Percentiles rank a stretch among this genome's conserved stretches.
phyloP scores from a whole-genome alignment of 2,113 vertebrate species.

The Sprattus sprattus region DNA sequence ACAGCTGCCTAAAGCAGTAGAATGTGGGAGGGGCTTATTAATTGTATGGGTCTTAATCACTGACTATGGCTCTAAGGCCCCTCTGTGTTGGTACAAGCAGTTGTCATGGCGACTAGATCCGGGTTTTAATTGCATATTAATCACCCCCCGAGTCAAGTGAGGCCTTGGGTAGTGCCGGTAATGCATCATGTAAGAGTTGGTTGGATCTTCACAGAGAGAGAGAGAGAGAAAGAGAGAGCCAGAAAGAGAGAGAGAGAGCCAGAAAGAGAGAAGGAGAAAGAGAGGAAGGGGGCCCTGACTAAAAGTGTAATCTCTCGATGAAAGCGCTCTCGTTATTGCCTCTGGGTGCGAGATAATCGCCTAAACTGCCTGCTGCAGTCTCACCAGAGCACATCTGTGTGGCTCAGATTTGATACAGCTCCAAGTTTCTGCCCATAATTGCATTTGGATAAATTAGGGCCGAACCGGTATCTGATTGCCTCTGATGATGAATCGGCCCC shows the following conservation, averaged over 20 bases:
- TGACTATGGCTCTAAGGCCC: slow-evolving; percentile 51
- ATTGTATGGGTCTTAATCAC: slow-evolving; percentile 70
- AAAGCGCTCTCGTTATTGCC: slow-evolving; percentile 5
- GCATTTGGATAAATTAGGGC: slow-evolving; percentile 11
- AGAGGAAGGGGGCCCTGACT: not conserved
- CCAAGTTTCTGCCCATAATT: slow-evolving; percentile 6
- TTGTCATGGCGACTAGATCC: slow-evolving; percentile 64
- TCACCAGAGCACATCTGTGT: slow-evolving; percentile 9
- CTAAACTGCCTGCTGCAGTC: not conserved
- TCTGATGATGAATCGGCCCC: slow-evolving; percentile 10
- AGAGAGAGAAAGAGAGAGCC: not conserved
- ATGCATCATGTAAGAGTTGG: slow-evolving; percentile 15
- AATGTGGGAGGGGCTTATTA: slow-evolving; percentile 69
- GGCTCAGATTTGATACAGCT: slow-evolving; percentile 2
- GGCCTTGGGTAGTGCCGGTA: slow-evolving; percentile 1
- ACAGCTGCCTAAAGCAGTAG: slow-evolving; percentile 13
- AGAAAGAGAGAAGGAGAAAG: not conserved
- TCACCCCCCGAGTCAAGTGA: slow-evolving; percentile 28
- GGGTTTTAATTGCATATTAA: slow-evolving; percentile 57
- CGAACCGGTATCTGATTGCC: not conserved
- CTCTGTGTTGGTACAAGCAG: slow-evolving; percentile 56
- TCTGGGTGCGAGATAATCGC: slow-evolving; percentile 16
- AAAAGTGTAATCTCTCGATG: slow-evolving; percentile 17
- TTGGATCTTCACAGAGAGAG: not conserved
- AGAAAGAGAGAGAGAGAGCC: not conserved